A percentile compares a stretch with the other conserved stretches of the same genome.
These are phyloP conservation scores for Apamea anceps DNA, from an alignment of 2,888 invertebrate genomes.

Conservation along the genomic window DNA sequence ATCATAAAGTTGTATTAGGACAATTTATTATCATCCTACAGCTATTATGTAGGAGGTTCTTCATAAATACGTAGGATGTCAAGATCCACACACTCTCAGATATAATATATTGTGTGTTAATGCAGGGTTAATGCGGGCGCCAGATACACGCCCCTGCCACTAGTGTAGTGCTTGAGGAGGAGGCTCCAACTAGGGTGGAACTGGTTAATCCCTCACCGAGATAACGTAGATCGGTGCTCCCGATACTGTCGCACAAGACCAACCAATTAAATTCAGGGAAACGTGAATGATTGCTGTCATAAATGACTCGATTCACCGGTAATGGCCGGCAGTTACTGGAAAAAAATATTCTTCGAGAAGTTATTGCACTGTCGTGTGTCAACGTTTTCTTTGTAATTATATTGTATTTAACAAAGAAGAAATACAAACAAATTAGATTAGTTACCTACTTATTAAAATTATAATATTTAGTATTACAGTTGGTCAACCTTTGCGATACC, in stretches of 20 bases:
- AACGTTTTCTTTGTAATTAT: constrained; percentile 24
- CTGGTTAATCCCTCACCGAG: constrained; percentile 61
- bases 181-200: constrained; percentile 50
- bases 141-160: constrained; percentile 65
- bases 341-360: constrained; percentile 7
- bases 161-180: constrained; percentile 59
- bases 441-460: neutral
- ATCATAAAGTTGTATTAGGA: constrained; percentile 8
- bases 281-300: constrained; percentile 64
- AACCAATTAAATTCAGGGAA: constrained; percentile 61
- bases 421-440: neutral
- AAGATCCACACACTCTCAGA: constrained; percentile 54
- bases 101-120: constrained; percentile 66
- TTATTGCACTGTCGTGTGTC: constrained; percentile 4
- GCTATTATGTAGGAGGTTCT: constrained; percentile 24
- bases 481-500: neutral
- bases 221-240: constrained; percentile 59
- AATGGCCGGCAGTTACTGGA: constrained; percentile 31
- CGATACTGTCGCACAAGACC: constrained; percentile 57
- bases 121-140: constrained; percentile 68
- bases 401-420: neutral
- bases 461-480: neutral
- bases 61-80: constrained; percentile 49
- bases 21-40: constrained; percentile 34
- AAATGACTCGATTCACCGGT: constrained; percentile 52